Percentiles rank a stretch among this genome's conserved stretches.
Conservation (phyloP, 2,113 vertebrate species). For the Bambusicola thoracicus region DNA sequence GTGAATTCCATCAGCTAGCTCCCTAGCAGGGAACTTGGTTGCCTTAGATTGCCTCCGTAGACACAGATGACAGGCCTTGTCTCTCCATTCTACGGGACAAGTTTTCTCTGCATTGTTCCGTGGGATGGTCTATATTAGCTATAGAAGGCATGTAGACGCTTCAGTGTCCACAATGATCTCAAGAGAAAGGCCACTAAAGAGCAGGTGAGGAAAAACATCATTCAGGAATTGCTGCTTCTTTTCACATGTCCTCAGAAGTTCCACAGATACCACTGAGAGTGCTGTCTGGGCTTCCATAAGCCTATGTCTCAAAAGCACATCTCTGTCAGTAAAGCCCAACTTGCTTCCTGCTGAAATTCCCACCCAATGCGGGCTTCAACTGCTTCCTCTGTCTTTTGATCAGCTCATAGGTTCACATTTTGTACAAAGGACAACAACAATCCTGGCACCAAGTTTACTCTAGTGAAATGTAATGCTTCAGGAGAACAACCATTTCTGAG, state of each 20-base stretch:
- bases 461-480: background rate
- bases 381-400: accelerated
- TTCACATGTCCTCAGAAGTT: background rate
- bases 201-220: background rate
- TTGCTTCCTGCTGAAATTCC: background rate
- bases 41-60: background rate
- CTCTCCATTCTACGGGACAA: background rate
- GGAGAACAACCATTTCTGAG: background rate
- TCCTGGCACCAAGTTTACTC: background rate
- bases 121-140: background rate
- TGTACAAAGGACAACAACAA: background rate
- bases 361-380: background rate
- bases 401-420: accelerated
- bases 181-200: background rate
- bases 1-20: background rate
- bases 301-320: background rate
- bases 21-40: background rate
- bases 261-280: background rate
- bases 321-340: background rate
- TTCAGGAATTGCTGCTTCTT: background rate
- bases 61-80: background rate
- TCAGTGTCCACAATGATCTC: background rate
- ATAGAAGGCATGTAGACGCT: background rate
- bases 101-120: background rate
- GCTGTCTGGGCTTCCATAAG: background rate